Base-by-base conservation (phyloP, 2,113 vertebrate genomes). In the Bos javanicus region DNA sequence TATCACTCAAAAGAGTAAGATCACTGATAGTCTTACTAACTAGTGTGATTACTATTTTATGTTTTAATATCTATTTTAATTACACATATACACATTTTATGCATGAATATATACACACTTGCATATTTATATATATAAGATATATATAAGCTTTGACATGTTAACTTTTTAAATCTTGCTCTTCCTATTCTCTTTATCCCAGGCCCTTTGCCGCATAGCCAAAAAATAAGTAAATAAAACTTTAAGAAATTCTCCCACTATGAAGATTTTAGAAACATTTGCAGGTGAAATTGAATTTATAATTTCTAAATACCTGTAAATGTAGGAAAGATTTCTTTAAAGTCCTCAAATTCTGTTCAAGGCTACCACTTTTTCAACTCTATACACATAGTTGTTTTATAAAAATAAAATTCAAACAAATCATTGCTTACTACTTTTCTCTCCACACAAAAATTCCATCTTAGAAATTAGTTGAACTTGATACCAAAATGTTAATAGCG, bases 401-500 rank as follows among this genome's bases (percentile, higher is more conserved):
- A 85, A 91, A 94, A 81, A 50, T 59, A 91, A 94, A 81, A 92
- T 71, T 76, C 83, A 98, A 95, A 89, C 10, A 59, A 91, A 94
- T 19, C 9, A 78, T 33, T 71, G 28, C 28, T 96, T 97, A 93
- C 91, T 94, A 92, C 33, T 98, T 97, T 95, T 90, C 80, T 95
- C 82, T 71, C 60, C 91, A 91, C 26, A 97, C 98, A 98, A 96
- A 85, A 81, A 16, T 71, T 98, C 71, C 46, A 97, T 98, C 85
- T 98, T 97, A 76, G 97, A 98, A 92, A 97, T 98, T 98, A 90
- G 30, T 96, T 96, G 48, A 97, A 97, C 97, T 96, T 94, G 87
- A 97, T 97, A 98, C 74, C 83, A 92, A 97, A 60, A 98, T 98
- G 97, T 98, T 98, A 98, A 99, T 94, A 98, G 96, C 52, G 96